These are phyloP conservation scores for Paguma larvata DNA, from an alignment of 2,797 vertebrate species.

Conservation along the genomic window DNA sequence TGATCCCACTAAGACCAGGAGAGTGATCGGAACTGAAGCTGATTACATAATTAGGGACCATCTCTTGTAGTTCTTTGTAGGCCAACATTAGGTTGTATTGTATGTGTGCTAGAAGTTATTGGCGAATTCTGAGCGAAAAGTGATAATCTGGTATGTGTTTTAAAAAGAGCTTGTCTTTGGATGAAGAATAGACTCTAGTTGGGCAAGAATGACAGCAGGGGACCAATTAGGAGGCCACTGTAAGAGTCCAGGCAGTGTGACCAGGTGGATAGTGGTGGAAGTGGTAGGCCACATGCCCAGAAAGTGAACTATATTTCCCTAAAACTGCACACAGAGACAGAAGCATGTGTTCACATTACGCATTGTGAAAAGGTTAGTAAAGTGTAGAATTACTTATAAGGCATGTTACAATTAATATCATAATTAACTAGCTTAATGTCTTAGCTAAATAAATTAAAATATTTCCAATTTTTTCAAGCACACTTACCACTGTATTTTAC, in stretches of 20 bases:
- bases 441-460: not conserved
- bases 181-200: not conserved
- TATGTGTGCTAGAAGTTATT: not conserved
- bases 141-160: not conserved
- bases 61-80: not conserved
- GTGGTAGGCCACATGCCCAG: not conserved
- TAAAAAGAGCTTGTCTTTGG: not conserved
- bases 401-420: not conserved
- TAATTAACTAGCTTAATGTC: not conserved
- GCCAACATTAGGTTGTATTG: not conserved
- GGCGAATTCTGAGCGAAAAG: not conserved
- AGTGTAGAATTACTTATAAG: not conserved
- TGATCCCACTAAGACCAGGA: not conserved
- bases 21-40: not conserved
- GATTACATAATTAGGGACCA: not conserved
- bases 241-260: not conserved
- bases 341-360: not conserved
- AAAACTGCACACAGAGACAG: not conserved
- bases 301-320: not conserved
- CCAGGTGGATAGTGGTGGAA: not conserved
- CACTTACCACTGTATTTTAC: not conserved
- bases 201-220: not conserved
- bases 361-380: not conserved
- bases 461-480: not conserved
- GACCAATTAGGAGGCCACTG: not conserved